These are phyloP conservation scores for Erebia aethiops DNA, from an alignment of 2,888 invertebrate genomes.

Conservation along the genomic window DNA sequence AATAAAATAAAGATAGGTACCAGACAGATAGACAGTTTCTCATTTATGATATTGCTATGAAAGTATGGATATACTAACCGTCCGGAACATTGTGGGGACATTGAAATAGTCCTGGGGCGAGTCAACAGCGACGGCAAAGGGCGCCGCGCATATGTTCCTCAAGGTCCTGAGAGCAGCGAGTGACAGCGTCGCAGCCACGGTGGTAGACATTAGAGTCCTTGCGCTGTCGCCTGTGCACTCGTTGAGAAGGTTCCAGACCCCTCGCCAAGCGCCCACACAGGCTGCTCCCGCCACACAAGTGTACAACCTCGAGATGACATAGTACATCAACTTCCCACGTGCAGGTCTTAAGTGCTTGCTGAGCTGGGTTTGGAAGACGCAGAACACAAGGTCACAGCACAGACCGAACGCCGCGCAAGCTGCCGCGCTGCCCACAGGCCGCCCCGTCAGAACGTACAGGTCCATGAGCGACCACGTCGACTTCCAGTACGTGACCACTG, in stretches of 20 bases:
- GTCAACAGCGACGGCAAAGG: constrained; percentile 90
- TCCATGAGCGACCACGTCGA: constrained; percentile 93
- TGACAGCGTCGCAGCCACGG: constrained; percentile 85
- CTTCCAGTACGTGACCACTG: constrained; percentile 93
- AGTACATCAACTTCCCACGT: constrained; percentile 86
- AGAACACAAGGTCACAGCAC: constrained; percentile 87
- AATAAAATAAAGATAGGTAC: no score
- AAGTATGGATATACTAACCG: constrained; percentile 77
- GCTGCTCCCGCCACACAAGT: constrained; percentile 89
- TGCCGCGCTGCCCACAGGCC: constrained; percentile 84
- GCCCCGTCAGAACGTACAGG: constrained; percentile 86
- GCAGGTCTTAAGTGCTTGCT: constrained; percentile 84
- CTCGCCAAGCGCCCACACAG: constrained; percentile 95
- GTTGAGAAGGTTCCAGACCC: constrained; percentile 91
- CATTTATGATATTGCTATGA: no score
- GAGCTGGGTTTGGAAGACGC: constrained; percentile 85
- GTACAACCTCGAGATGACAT: constrained; percentile 87
- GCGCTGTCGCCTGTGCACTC: constrained; percentile 85
- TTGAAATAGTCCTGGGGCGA: constrained; percentile 90
- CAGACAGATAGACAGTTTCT: no score
- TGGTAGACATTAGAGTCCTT: constrained; percentile 84
- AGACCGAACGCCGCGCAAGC: constrained; percentile 88
- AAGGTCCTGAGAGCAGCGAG: constrained; percentile 87
- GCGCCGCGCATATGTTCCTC: constrained; percentile 91
- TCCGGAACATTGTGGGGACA: constrained; percentile 92